phyloP scores from a whole-genome alignment of 2,797 vertebrate genomes.

The Gallirallus australis region DNA sequence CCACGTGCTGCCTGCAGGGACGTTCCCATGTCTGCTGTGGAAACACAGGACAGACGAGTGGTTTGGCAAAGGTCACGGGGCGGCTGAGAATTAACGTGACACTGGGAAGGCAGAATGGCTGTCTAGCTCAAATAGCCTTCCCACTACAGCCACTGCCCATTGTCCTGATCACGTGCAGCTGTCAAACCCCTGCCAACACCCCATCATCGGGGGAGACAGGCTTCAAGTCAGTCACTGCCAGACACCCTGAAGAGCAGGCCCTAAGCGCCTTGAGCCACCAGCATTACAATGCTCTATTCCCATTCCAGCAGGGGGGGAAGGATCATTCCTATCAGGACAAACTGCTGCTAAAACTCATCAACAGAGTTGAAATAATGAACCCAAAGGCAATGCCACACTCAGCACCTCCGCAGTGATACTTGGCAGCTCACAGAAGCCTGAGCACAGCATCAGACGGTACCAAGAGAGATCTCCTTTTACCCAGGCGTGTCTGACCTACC shows the following conservation, averaged over 20 bases:
- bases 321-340: neutral
- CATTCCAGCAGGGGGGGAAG: neutral
- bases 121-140: neutral
- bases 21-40: neutral
- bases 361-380: neutral
- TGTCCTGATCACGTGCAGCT: neutral
- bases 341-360: neutral
- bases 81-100: neutral
- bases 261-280: rapidly evolving
- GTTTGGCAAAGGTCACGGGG: neutral
- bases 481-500: conserved; percentile 66
- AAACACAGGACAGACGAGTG: rapidly evolving
- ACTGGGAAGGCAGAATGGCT: neutral
- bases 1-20: neutral
- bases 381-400: rapidly evolving
- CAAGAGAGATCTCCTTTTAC: rapidly evolving
- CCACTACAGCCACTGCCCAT: neutral
- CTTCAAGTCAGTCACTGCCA: neutral
- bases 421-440: neutral
- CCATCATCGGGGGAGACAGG: rapidly evolving
- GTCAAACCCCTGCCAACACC: neutral
- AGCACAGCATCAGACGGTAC: too few species aligned
- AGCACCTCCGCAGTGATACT: rapidly evolving
- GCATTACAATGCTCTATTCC: neutral
- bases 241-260: neutral